Base-by-base conservation (phyloP, 2,797 vertebrate species). In the Aldrovandia affinis region DNA sequence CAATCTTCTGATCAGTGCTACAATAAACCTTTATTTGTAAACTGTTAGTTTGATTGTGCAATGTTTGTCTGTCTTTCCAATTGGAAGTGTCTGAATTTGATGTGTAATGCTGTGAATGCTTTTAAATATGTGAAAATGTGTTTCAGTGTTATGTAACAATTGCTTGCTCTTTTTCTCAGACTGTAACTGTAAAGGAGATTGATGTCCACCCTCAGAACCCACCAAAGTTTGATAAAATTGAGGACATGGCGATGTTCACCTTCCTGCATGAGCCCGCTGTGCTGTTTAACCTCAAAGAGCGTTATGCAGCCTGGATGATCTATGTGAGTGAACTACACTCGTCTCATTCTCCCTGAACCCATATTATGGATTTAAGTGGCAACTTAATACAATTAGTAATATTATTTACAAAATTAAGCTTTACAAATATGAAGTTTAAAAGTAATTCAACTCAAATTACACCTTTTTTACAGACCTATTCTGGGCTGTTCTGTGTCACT, bases 191-290 rank as follows among this genome's bases (percentile, higher is more conserved):
- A 20, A 96, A 94, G 86, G 95, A 95, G 59, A 89, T 90, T 1
- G 90, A 90, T 54, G 77, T 94, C 81, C 92, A 94, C 89, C 94
- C 94, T 85, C 94, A 95, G 88, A 96, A 96, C 84, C 95, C 95
- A 0, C 95, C 95, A 73, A 96, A 96, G 87, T 96, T 94, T 0
- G 95, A 96, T 93, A 97, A 96, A 93, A 96, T 97, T 1, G 96
- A 97, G 83, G 96, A 97, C 92, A 97, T 97, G 96, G 96, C 96
- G 65, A 97, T 97, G 96, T 92, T 97, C 90, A 97, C 96, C 85
- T 97, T 96, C 89, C 94, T 97, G 85, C 95, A 97, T 0, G 97
- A 97, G 86, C 96, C 97, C 0, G 94, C 95, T 0, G 94, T 96
- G 80, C 91, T 96, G 83, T 95, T 93, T 90, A 96, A 95, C 89